Conservation (phyloP, 2,888 invertebrate genomes). For the Bugula neritina region DNA sequence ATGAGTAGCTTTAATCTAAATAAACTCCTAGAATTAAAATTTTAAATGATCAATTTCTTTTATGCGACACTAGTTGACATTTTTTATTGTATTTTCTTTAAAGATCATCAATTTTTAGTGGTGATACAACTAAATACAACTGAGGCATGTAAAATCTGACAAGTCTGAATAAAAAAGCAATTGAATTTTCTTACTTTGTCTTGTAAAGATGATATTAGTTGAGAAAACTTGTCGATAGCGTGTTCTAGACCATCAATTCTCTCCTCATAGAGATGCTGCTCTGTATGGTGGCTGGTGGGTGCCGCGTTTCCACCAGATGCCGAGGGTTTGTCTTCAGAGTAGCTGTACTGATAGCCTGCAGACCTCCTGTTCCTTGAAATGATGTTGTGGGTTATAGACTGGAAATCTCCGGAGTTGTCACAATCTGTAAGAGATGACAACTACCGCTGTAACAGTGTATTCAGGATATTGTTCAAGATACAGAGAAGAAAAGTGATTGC, state of each 20-base stretch:
- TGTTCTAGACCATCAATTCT: slow-evolving; percentile 10
- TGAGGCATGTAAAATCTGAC: no score
- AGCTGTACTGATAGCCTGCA: slow-evolving; percentile 34
- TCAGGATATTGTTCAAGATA: no score
- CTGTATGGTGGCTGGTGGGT: neutral
- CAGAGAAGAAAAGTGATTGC: no score
- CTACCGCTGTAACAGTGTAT: no score
- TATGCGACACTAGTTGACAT: no score
- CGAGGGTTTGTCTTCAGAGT: slow-evolving; percentile 33
- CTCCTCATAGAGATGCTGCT: neutral
- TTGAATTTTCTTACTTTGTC: slow-evolving; percentile 2
- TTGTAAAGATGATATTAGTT: slow-evolving; percentile 1
- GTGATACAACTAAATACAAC: no score
- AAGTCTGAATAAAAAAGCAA: no score
- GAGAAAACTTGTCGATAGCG: neutral
- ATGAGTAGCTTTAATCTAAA: no score
- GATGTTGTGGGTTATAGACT: slow-evolving; percentile 47
- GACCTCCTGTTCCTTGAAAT: slow-evolving; percentile 37
- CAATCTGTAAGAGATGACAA: slow-evolving; percentile 43
- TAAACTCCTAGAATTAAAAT: no score
- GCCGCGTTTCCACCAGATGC: slow-evolving; percentile 31
- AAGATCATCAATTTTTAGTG: no score
- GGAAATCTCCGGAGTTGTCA: slow-evolving; percentile 49
- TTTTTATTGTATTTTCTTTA: no score
- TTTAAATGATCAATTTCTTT: no score